Conservation (phyloP, 2,797 vertebrate species). For the Gallirallus australis region DNA sequence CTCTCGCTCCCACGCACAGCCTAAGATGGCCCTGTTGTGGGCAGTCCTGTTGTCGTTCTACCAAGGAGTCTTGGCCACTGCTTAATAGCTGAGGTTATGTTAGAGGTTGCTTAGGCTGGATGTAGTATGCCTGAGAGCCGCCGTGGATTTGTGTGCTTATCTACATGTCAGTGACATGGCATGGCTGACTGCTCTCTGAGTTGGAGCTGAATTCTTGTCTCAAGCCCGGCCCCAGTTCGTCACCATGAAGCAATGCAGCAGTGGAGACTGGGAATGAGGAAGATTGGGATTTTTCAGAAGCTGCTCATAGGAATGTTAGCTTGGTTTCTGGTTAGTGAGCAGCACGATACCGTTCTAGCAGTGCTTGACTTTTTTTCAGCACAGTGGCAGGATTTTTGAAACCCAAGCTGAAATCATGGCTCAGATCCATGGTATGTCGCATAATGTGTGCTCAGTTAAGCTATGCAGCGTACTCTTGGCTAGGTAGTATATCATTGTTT, state of each 20-base stretch:
- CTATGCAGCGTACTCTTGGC: not conserved
- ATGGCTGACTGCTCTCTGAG: not conserved
- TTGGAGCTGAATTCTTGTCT: not conserved
- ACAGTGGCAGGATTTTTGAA: not conserved
- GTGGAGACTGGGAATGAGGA: not conserved
- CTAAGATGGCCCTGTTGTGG: not conserved
- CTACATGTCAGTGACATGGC: not conserved
- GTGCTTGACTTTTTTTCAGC: not conserved
- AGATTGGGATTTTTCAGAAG: not conserved
- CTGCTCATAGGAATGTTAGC: accelerated
- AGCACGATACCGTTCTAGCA: not conserved
- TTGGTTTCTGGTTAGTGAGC: not conserved
- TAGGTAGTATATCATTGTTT: not conserved
- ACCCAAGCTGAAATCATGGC: not conserved
- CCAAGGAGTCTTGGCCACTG: not conserved
- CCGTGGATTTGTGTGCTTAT: not conserved
- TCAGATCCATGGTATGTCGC: not conserved
- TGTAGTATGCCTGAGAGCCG: not conserved
- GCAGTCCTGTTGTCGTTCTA: accelerated
- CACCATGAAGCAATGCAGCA: accelerated
- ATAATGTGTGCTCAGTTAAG: not conserved
- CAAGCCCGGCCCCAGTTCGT: not conserved
- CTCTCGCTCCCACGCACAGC: not conserved
- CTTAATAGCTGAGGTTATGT: not conserved
- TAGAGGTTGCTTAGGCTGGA: not conserved